Percentiles rank a stretch among this genome's conserved stretches.
Conservation (phyloP, 2,797 vertebrate species). For the Schizopygopsis pylzovi region DNA sequence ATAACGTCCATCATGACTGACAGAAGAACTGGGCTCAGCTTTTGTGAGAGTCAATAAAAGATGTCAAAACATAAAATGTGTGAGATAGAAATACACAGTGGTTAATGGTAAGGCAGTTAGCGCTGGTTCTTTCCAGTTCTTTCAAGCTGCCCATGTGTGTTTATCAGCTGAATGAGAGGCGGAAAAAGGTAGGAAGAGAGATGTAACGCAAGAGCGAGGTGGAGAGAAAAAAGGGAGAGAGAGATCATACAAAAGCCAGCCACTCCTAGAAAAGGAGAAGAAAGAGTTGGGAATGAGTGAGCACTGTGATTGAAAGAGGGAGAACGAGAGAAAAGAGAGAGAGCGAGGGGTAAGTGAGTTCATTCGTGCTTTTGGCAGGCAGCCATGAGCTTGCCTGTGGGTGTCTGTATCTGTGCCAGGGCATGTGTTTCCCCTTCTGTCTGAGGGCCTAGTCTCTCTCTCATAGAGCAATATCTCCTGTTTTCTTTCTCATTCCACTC, state of each 20-base stretch:
- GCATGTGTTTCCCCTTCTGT: constrained; percentile 81
- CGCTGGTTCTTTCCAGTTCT: constrained; percentile 27
- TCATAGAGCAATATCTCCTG: constrained; percentile 32
- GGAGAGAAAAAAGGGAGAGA: constrained; percentile 25
- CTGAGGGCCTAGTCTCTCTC: constrained; percentile 75
- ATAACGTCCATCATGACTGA: constrained; percentile 24
- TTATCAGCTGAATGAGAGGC: constrained; percentile 68
- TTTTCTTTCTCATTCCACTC: constrained; percentile 29
- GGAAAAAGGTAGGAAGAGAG: constrained; percentile 52
- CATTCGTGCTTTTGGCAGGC: constrained; percentile 74
- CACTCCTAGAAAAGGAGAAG: constrained; percentile 42
- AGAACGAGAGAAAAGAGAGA: constrained; percentile 33
- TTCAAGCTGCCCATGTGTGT: constrained; percentile 56
- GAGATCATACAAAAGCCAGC: constrained; percentile 53
- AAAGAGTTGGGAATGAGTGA: constrained; percentile 30
- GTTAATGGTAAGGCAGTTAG: constrained; percentile 30
- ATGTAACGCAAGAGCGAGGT: constrained; percentile 10
- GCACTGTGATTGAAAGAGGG: constrained; percentile 54
- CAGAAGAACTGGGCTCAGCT: not conserved
- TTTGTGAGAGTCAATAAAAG: constrained; percentile 21
- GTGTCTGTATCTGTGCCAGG: constrained; percentile 79
- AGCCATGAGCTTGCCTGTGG: constrained; percentile 74
- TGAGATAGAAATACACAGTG: not conserved
- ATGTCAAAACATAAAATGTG: constrained; percentile 6
- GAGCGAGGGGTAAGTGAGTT: constrained; percentile 78